A percentile compares a stretch with the other conserved stretches of the same genome.
These are phyloP conservation scores for Orius insidiosus DNA, from an alignment of 1,140 invertebrate genomes.

Conservation along the genomic window DNA sequence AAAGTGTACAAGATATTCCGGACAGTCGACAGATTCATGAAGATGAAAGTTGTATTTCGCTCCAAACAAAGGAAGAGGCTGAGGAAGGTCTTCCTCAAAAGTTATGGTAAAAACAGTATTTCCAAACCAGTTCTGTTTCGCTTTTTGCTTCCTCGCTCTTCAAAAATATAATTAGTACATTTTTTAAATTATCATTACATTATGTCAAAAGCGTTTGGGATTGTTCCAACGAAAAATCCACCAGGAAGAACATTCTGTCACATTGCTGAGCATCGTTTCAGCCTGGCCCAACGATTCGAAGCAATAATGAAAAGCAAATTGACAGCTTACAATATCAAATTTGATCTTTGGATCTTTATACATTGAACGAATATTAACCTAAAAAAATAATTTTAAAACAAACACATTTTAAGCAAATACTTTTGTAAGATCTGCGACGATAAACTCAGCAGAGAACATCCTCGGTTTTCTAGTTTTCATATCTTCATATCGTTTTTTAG, in stretches of 20 bases:
- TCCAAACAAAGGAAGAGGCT: conserved; percentile 75
- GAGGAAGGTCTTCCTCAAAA: conserved; percentile 51
- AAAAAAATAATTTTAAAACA: conserved; percentile 22
- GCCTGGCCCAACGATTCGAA: conserved; percentile 88
- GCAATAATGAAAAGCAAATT: conserved; percentile 94
- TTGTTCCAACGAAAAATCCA: conserved; percentile 92
- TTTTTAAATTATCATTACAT: conserved; percentile 38
- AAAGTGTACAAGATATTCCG: conserved; percentile 94
- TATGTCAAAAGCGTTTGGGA: conserved; percentile 84
- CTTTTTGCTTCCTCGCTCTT: conserved; percentile 39
- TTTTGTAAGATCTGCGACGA: conserved; percentile 79
- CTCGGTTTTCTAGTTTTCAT: conserved; percentile 28
- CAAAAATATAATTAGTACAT: conserved; percentile 17
- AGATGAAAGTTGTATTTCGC: conserved; percentile 91
- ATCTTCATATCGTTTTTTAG: conserved; percentile 46
- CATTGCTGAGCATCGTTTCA: conserved; percentile 82
- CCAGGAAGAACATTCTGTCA: conserved; percentile 69
- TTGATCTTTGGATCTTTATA: conserved; percentile 34
- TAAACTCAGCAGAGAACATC: conserved; percentile 74
- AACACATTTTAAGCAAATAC: conserved; percentile 28
- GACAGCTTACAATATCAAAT: conserved; percentile 86
- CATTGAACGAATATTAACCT: conserved; percentile 45
- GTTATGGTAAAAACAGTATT: conserved; percentile 75
- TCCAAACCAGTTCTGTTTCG: conserved; percentile 49
- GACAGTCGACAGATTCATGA: conserved; percentile 93